Evolutionary conservation across 2,797 vertebrate species (phyloP), one percentile per base, ranked within the genome.

Genomic region (Enteromius unitaeniatus): DNA sequence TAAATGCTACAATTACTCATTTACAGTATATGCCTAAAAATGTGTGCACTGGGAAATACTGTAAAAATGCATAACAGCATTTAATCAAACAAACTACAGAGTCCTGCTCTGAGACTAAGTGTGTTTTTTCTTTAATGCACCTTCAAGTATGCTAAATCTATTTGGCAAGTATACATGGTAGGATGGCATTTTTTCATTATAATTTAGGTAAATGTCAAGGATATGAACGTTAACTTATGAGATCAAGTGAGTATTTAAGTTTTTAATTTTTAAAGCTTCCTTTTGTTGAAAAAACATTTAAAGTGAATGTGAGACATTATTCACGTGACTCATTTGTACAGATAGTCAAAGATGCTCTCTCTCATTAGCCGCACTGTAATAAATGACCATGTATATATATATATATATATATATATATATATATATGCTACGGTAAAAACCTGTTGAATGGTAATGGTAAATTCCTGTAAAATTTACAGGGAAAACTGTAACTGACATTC

Each of bases 21-120:
- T 81, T 76, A 26, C 58, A 60, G 58, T 60, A 69, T 47, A 60
- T 81, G 72, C 53, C 31, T 76, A 79, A 81, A 31, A 58, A 80
- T 67, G 68, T 65, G 69, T 55, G 45, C 26, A 26, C 37, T 60
- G 62, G 60, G 47, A 75, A 85, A 81, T 81, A 65, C 60, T 5
- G 17, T 64, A 62, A 37, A 79, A 72, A 53, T 64, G 34, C 60
- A 51, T 5, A 37, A 47, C 40, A 64, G 40, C 15, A 62, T 42
- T 42, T 40, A 26, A 26, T 60, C 55, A 60, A 19, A 31, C 78
- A 60, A 21, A 74, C 49, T 19, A 65, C 58, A 13, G 13, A 72
- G 58, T 55, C 1, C 34, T 5, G 23, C 40, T 58, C 49, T 40
- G 55, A 76, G 51, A 76, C 21, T 26, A 64, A 31, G 19, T 19